Evolutionary conservation across 2,113 vertebrate genomes (phyloP), one percentile per base, ranked within the genome.

Genomic region (Callopanchax toddi): DNA sequence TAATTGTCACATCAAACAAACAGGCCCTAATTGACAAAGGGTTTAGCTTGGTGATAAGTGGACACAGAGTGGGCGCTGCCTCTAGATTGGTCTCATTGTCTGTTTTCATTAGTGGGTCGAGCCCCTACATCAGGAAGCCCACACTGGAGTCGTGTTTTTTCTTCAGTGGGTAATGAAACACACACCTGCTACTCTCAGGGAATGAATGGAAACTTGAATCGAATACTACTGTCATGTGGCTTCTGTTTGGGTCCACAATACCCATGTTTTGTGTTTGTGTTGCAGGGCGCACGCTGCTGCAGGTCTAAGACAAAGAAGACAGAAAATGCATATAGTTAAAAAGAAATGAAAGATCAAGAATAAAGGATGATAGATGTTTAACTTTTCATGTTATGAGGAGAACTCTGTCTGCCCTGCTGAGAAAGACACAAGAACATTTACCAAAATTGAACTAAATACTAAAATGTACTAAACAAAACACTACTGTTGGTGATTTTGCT

Each of bases 1-100:
- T 92, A 90, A 92, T 90, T 89, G 90, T 80, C 68, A 90, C 83
- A 91, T 91, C 87, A 91, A 90, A 93, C 81, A 90, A 91, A 87
- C 83, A 76, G 72, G 74, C 83, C 86, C 82, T 91, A 91, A 91
- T 89, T 91, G 89, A 87, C 86, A 64, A 76, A 84, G 71, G 79
- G 78, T 85, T 71, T 76, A 80, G 82, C 70, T 66, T 59, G 70
- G 67, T 83, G 84, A 79, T 84, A 87, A 89, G 87, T 87, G 82
- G 84, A 81, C 85, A 68, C 62, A 43, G 71, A 86, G 86, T 74
- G 81, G 84, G 81, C 60, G 66, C 86, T 66, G 80, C 82, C 79
- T 74, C 75, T 74, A 84, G 80, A 91, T 90, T 81, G 71, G 60
- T 74, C 66, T 59, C 74, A 88, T 92, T 92, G 81, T 92, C 71